A percentile compares a stretch with the other conserved stretches of the same genome.
Evolutionary conservation across 2,888 invertebrate genomes (phyloP).

Genomic region (Sepiola atlantica): DNA sequence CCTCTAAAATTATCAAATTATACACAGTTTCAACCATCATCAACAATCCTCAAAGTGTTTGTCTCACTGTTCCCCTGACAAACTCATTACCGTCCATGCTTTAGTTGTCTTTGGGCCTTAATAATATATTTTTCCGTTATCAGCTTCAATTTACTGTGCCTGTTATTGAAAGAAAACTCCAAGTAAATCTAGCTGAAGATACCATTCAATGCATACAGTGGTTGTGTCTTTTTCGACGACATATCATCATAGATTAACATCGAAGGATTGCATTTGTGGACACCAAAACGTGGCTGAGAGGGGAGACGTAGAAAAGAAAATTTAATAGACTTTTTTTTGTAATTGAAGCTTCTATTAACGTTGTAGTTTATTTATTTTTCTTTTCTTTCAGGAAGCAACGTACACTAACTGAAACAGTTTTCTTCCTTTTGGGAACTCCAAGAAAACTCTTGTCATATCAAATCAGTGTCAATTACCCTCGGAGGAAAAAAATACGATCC

Average conservation of each 20-base stretch:
- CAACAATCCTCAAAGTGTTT: no score
- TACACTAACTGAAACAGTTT: background rate
- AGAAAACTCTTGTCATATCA: background rate
- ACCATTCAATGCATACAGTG: background rate
- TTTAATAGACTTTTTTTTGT: background rate
- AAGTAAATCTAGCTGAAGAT: background rate
- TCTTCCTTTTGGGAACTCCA: background rate
- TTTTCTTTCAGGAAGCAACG: background rate
- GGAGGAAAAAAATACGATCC: background rate
- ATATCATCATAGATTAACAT: background rate
- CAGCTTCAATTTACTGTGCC: no score
- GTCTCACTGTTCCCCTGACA: no score
- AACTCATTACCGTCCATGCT: no score
- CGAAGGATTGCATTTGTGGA: background rate
- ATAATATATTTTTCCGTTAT: no score
- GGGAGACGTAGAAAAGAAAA: background rate
- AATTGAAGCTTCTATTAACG: background rate
- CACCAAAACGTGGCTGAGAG: background rate
- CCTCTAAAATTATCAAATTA: no score
- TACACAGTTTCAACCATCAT: no score
- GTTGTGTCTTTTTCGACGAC: background rate
- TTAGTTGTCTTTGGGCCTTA: no score
- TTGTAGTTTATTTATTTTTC: background rate
- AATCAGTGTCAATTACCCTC: background rate
- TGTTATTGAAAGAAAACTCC: background rate